A percentile compares a stretch with the other conserved stretches of the same genome.
phyloP scores from a whole-genome alignment of 1,140 invertebrate genomes.

The Dolichoris vasculosae region DNA sequence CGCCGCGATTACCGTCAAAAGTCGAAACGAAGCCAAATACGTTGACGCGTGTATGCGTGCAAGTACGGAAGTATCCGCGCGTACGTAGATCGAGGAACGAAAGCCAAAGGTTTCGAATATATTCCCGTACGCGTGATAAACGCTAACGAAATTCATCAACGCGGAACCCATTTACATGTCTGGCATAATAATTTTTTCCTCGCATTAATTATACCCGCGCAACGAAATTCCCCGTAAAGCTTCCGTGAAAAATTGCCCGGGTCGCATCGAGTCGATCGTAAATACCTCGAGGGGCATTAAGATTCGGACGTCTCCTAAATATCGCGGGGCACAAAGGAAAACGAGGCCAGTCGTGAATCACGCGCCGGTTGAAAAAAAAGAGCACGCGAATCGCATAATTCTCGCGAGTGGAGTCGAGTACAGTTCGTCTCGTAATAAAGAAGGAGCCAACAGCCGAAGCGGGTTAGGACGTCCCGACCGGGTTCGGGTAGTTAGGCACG shows the following conservation, averaged over 20 bases:
- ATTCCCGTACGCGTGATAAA: no score
- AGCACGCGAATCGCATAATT: background rate
- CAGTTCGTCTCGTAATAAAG: background rate
- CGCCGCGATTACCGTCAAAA: no score
- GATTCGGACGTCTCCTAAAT: background rate
- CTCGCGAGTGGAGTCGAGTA: slow-evolving; percentile 5
- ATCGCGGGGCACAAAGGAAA: background rate
- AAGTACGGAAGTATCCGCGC: no score
- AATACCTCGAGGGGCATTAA: background rate
- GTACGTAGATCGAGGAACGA: no score
- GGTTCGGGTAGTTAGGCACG: no score
- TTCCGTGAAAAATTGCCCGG: slow-evolving; percentile 19
- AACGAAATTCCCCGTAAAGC: background rate
- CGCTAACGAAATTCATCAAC: background rate
- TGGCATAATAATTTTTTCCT: background rate
- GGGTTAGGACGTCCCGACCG: no score
- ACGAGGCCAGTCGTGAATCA: background rate
- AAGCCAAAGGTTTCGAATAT: no score
- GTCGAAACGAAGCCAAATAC: no score
- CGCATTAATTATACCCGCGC: slow-evolving; percentile 20
- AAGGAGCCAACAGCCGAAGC: background rate
- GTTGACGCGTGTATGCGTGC: no score
- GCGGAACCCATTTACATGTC: background rate
- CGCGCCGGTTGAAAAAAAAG: background rate
- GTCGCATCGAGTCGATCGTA: slow-evolving; percentile 5